Base-by-base conservation (phyloP, 2,113 vertebrate genomes). In the Mus pahari region DNA sequence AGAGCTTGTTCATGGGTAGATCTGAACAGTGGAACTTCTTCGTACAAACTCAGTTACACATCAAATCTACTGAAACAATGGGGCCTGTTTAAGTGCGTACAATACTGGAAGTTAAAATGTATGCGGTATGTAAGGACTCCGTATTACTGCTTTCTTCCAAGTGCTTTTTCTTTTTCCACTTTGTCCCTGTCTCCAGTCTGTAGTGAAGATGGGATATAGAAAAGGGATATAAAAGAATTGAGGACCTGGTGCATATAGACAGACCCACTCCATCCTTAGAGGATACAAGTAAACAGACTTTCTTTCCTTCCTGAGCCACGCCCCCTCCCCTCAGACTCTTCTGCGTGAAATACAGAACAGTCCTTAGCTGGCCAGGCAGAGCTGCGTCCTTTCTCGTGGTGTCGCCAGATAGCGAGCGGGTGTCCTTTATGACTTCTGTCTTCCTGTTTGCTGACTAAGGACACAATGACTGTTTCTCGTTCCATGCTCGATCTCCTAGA, bases 401-500 rank as follows among this genome's bases (percentile, higher is more conserved):
- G 17, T 58, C 71, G 26, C 12, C 7, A 4, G 31, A 1, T 2
- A 22, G 24, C 3, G 0, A 17, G 19, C 2, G 0, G 8, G 39
- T 31, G 4, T 45, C 53, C 33, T 58, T 26, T 31, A 2, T 70
- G 68, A 33, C 5, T 10, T 55, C 28, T 62, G 62, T 50, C 31
- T 68, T 48, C 50, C 17, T 64, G 5, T 31, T 13, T 70, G 48
- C 90, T 66, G 19, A 70, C 42, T 50, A 5, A 55, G 62, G 20
- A 36, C 81, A 14, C 60, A 39, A 20, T 89, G 86, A 36, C 45
- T 36, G 2, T 66, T 48, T 62, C 28, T n/a, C 2, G 4, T 77
- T 64, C 78, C 16, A 1, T 28, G 36, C 39, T 88, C 60, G 19
- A 31, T 64, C 74, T 86, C 53, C 92, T 53, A 24, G 55, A 50